Evolutionary conservation across 1,140 invertebrate species (phyloP), one percentile per base, ranked within the genome.

Genomic region (Periplaneta americana): DNA sequence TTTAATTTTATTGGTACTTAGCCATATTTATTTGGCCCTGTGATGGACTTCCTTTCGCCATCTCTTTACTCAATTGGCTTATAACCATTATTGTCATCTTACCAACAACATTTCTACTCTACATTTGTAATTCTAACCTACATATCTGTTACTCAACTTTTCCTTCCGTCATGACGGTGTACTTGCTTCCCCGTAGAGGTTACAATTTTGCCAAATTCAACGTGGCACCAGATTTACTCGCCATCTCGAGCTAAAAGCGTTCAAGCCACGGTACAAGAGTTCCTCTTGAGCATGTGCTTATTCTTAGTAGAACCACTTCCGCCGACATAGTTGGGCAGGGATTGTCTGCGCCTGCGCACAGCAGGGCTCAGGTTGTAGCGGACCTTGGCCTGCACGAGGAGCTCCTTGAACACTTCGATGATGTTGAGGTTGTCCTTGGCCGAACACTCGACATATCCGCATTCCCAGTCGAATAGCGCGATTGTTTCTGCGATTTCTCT

Each of bases 401-500:
- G 85, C 81, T 91, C 89, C 83, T 88, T 87, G 79, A 88, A 88
- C 37, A 87, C 85, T 33, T 88, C 83, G 28, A 88, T 83, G 79
- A 90, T 87, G 81, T 89, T 87, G 11, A 84, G 28, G 83, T 91
- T 90, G 0, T 89, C 87, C 83, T 91, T 91, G 34, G 91, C 91
- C 18, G 90, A 91, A 75, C 88, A 87, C 84, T 91, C 90, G 0
- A 92, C 87, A 83, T 90, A 92, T 9, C 90, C 91, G 79, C 89
- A 87, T 75, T 89, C 88, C 91, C 91, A 92, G 81, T 91, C 90
- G 48, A 90, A 87, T 13, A 86, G 86, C 11, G 89, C 89, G 28
- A 88, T 86, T 11, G 87, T 87, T 83, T 92, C 91, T 0, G 88
- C 87, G 2, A 87, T 85, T 82, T 90, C 90, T 32, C 79, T 74